phyloP scores from a whole-genome alignment of 2,888 invertebrate species.

The Stenichneumon culpator region DNA sequence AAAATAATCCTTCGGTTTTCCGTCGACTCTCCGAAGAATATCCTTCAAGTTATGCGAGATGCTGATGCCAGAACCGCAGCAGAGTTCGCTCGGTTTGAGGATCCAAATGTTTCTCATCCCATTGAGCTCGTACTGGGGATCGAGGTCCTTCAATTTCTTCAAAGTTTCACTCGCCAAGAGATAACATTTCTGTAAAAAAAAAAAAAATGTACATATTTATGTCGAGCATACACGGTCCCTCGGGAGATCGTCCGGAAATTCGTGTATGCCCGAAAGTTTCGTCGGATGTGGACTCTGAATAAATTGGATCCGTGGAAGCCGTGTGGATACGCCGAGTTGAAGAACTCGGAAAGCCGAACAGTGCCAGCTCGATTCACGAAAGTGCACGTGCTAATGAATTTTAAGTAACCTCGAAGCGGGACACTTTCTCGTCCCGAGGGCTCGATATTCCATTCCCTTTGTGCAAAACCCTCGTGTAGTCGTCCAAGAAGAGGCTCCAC shows the following conservation, averaged over 20 bases:
- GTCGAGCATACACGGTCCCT: constrained; percentile 4
- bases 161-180: constrained; percentile 67
- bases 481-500: constrained; percentile 90
- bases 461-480: constrained; percentile 89
- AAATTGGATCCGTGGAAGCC: constrained; percentile 18
- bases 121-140: constrained; percentile 86
- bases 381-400: constrained; percentile 57
- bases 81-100: constrained; percentile 93
- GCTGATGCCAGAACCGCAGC: constrained; percentile 93
- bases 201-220: constrained; percentile 1
- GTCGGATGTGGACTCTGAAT: background rate
- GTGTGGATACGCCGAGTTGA: constrained; percentile 17
- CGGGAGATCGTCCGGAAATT: constrained; percentile 13
- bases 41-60: constrained; percentile 91
- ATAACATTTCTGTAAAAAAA: constrained; percentile 67
- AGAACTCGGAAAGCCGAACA: constrained; percentile 10
- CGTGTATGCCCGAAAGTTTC: constrained; percentile 21
- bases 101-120: constrained; percentile 96
- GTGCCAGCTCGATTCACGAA: constrained; percentile 8
- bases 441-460: constrained; percentile 81
- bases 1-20: constrained; percentile 88
- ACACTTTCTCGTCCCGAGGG: constrained; percentile 46
- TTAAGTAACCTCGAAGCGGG: constrained; percentile 69
- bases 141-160: constrained; percentile 75
- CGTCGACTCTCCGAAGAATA: constrained; percentile 88